A percentile compares a stretch with the other conserved stretches of the same genome.
Evolutionary conservation across 2,888 invertebrate genomes (phyloP).

Genomic region (Heliconius hortense): DNA sequence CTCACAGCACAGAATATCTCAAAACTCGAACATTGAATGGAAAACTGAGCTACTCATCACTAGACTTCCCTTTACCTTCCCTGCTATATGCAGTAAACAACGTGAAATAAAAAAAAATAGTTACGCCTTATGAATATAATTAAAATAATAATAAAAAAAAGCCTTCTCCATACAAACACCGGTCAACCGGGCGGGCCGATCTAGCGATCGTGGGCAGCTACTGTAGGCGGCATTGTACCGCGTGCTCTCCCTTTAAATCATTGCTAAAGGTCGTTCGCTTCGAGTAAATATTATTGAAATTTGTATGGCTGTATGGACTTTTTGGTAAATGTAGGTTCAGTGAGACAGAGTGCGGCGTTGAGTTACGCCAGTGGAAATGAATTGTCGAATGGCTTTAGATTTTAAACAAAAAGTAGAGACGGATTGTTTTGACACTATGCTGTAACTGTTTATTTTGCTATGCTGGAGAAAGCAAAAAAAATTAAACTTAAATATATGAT

Average conservation of each 20-base stretch:
- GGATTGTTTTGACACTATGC: background rate
- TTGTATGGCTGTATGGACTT: background rate
- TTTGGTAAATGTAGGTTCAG: background rate
- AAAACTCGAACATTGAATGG: no score
- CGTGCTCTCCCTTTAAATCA: constrained; percentile 44
- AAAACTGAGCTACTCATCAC: background rate
- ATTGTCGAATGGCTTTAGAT: background rate
- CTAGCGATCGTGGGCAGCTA: constrained; percentile 75
- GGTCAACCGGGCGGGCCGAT: constrained; percentile 73
- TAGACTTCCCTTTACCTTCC: background rate
- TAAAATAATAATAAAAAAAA: constrained; percentile 35
- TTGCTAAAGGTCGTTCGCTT: constrained; percentile 40
- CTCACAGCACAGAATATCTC: no score
- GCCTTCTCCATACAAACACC: constrained; percentile 50
- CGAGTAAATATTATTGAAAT: constrained; percentile 32
- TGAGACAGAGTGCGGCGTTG: background rate
- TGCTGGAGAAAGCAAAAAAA: no score
- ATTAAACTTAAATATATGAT: no score
- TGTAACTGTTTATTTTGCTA: background rate
- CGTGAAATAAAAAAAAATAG: no score
- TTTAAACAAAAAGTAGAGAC: background rate
- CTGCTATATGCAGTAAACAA: no score
- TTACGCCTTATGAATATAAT: no score
- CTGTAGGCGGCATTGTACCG: constrained; percentile 74
- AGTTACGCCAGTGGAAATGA: background rate